Percentiles rank a stretch among this genome's conserved stretches.
Evolutionary conservation across 2,888 invertebrate species (phyloP).

Genomic region (Acronicta alni): DNA sequence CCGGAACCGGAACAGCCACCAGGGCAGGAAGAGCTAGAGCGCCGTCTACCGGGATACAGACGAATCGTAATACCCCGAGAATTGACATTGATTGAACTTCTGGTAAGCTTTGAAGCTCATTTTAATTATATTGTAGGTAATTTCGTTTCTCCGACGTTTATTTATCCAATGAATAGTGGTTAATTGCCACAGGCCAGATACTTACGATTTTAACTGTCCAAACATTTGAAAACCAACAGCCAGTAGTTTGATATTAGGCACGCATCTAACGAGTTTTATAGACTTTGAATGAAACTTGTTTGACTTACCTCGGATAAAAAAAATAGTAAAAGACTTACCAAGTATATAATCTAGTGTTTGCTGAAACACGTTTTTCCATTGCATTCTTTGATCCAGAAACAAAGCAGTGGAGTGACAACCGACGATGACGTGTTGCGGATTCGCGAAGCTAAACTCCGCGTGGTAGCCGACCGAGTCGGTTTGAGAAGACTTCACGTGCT

Average conservation of each 20-base stretch:
- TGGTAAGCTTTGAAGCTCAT: constrained; percentile 75
- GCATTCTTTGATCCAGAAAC: constrained; percentile 72
- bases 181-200: too few species aligned
- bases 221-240: too few species aligned
- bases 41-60: constrained; percentile 85
- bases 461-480: constrained; percentile 91
- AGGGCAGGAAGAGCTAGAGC: constrained; percentile 84
- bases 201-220: too few species aligned
- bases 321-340: too few species aligned
- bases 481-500: constrained; percentile 90
- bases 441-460: constrained; percentile 90
- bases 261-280: too few species aligned
- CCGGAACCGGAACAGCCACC: constrained; percentile 83
- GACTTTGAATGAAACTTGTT: too few species aligned
- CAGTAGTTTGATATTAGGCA: too few species aligned
- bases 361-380: not conserved
- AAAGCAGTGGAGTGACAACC: constrained; percentile 80
- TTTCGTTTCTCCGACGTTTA: too few species aligned
- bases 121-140: not conserved
- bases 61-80: constrained; percentile 89
- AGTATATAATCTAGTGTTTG: not conserved
- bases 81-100: constrained; percentile 89
- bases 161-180: too few species aligned
- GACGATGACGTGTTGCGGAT: constrained; percentile 83
- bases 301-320: too few species aligned